These are phyloP conservation scores for Limanda limanda DNA, from an alignment of 2,113 vertebrate species.

Conservation along the genomic window DNA sequence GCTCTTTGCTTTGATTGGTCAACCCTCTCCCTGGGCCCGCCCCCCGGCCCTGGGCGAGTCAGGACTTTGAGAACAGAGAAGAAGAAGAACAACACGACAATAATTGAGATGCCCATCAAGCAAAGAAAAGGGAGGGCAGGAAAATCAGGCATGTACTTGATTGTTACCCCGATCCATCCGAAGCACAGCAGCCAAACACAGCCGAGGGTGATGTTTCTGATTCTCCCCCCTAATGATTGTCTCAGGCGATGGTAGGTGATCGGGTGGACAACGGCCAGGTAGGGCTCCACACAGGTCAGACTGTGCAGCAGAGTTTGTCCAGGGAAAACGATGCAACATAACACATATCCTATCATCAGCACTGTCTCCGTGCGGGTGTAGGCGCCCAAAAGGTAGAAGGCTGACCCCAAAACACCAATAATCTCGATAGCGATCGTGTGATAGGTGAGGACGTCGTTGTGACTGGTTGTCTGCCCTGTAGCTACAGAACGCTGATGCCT, in stretches of 20 bases:
- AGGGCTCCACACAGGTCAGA: constrained; percentile 52
- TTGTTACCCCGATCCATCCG: background rate
- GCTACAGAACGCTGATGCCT: background rate
- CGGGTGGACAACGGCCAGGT: constrained; percentile 32
- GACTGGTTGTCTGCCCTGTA: background rate
- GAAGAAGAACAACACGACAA: background rate
- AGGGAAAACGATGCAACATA: accelerated
- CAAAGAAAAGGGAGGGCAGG: accelerated
- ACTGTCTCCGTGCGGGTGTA: accelerated
- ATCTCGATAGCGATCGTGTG: constrained; percentile 14
- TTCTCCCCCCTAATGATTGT: background rate
- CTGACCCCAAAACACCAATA: accelerated
- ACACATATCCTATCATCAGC: background rate
- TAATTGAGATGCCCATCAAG: accelerated
- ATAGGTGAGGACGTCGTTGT: constrained; percentile 40
- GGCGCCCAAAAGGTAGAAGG: accelerated
- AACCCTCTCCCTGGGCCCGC: background rate
- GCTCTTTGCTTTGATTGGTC: constrained; percentile 14
- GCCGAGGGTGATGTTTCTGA: constrained; percentile 21
- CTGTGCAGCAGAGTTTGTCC: constrained; percentile 17
- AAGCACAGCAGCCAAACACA: constrained; percentile 36
- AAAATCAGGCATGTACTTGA: accelerated
- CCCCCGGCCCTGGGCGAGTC: background rate
- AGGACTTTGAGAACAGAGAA: constrained; percentile 18
- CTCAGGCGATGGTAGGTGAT: background rate